A percentile compares a stretch with the other conserved stretches of the same genome.
Conservation (phyloP, 2,888 invertebrate genomes). For the Shargacucullia verbasci region DNA sequence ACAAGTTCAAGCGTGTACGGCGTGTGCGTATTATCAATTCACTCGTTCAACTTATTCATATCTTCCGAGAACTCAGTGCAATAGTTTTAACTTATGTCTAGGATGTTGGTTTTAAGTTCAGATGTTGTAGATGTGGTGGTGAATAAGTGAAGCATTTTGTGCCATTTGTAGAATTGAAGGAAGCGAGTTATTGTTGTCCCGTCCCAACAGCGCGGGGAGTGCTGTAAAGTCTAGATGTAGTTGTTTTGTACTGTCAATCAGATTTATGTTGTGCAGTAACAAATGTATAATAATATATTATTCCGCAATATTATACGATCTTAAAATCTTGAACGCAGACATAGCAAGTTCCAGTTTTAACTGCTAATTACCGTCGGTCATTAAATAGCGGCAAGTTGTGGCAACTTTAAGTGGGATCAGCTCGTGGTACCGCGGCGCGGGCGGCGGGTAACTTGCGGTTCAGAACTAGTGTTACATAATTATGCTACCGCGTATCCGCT, state of each 20-base stretch:
- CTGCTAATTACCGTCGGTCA: conserved; percentile 15
- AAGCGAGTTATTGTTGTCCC: too few relatives aligned
- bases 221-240: too few relatives aligned
- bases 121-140: not conserved
- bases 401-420: conserved; percentile 14
- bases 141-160: not conserved
- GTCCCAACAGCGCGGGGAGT: too few relatives aligned
- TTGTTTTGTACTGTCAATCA: too few relatives aligned
- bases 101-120: not conserved
- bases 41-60: conserved; percentile 39
- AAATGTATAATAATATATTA: too few relatives aligned
- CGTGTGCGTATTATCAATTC: conserved; percentile 8
- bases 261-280: too few relatives aligned
- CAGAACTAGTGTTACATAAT: too few relatives aligned
- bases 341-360: not conserved
- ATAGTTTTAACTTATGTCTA: conserved; percentile 22
- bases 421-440: conserved; percentile 2
- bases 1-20: not conserved
- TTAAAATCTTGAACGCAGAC: not conserved
- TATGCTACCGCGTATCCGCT: too few relatives aligned
- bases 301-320: too few relatives aligned
- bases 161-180: too few relatives aligned
- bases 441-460: not conserved
- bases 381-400: conserved; percentile 15
- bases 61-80: conserved; percentile 5